phyloP scores from a whole-genome alignment of 2,797 vertebrate genomes.

The Setipinna tenuifilis region DNA sequence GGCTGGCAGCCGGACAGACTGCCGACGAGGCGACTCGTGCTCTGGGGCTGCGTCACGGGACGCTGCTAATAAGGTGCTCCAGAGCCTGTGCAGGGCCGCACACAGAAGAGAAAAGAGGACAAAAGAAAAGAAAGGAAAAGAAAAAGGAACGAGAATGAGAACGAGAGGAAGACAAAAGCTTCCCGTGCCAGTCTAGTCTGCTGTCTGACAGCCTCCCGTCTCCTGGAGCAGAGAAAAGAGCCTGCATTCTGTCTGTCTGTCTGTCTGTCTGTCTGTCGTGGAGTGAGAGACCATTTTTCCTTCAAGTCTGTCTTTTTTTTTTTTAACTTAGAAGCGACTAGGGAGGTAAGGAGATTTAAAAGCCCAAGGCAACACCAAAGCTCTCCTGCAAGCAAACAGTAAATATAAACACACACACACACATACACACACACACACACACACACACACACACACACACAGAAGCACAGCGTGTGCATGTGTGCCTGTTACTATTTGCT shows the following conservation, averaged over 20 bases:
- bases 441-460: not conserved
- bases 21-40: not conserved
- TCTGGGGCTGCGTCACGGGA: not conserved
- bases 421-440: not conserved
- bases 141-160: not conserved
- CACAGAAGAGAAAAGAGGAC: not conserved
- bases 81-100: not conserved
- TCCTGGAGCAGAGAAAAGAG: not conserved
- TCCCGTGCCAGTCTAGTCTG: not conserved
- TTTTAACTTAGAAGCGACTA: not conserved
- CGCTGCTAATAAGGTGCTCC: not conserved
- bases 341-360: not conserved
- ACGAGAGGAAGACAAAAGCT: too few relatives aligned
- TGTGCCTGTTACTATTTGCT: too few relatives aligned
- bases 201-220: not conserved
- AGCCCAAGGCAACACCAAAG: not conserved
- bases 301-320: not conserved
- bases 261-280: not conserved
- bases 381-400: not conserved
- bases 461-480: not conserved
- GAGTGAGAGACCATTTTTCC: not conserved
- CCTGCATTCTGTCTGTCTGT: not conserved
- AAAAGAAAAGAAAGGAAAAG: not conserved
- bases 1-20: not conserved
- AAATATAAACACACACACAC: not conserved